These are phyloP conservation scores for Xestia c-nigrum DNA, from an alignment of 2,888 invertebrate species.

Conservation along the genomic window DNA sequence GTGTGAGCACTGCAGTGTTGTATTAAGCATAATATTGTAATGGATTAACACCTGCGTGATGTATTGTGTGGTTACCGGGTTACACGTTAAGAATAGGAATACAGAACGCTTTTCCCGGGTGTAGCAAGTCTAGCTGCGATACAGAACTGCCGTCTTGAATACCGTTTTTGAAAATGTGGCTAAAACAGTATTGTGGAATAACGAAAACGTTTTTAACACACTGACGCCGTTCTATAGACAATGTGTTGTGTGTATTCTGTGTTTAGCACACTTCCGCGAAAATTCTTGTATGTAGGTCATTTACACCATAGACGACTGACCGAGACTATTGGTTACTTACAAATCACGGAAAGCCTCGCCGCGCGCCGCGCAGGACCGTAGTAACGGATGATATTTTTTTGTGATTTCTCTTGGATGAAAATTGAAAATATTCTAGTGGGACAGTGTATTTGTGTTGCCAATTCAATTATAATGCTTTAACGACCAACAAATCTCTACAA, in stretches of 20 bases:
- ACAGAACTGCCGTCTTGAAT: not conserved
- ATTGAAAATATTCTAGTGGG: not conserved
- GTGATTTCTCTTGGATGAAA: not conserved
- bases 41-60: slow-evolving; percentile 52
- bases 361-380: not conserved
- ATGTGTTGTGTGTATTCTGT: not conserved
- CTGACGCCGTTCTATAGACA: not conserved
- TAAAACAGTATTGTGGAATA: not conserved
- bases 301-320: not conserved
- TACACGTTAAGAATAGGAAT: slow-evolving; percentile 57
- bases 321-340: slow-evolving; percentile 7
- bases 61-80: slow-evolving; percentile 38
- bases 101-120: slow-evolving; percentile 29
- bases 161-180: not conserved
- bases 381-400: not conserved
- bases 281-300: slow-evolving; percentile 7
- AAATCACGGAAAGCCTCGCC: not conserved
- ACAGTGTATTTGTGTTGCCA: not conserved
- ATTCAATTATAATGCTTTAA: not conserved
- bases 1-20: slow-evolving; percentile 26
- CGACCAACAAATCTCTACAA: too few relatives aligned
- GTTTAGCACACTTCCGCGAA: slow-evolving; percentile 30
- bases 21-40: slow-evolving; percentile 54
- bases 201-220: not conserved
- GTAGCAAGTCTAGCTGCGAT: not conserved